Conservation (phyloP, 2,888 invertebrate species). For the Megastigmus dorsalis region DNA sequence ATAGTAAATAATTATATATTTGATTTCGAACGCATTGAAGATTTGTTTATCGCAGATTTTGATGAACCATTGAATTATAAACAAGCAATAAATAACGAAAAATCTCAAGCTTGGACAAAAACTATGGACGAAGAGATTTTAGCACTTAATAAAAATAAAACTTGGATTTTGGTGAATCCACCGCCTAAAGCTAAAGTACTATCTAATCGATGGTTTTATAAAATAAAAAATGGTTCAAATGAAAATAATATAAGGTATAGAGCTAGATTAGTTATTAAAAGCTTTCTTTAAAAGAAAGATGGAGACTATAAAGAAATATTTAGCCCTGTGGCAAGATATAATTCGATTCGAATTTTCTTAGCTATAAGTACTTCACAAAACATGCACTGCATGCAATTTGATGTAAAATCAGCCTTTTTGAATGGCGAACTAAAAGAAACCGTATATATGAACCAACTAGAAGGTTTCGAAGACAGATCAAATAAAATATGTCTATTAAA, state of each 20-base stretch:
- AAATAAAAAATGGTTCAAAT: background rate
- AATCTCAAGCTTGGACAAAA: background rate
- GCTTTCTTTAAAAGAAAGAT: conserved; percentile 32
- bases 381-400: conserved; percentile 26
- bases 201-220: too few species aligned
- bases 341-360: conserved; percentile 34
- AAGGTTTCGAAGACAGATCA: too few species aligned
- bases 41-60: conserved; percentile 10
- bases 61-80: conserved; percentile 7
- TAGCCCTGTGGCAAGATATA: conserved; percentile 35
- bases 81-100: conserved; percentile 5
- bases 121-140: conserved; percentile 32
- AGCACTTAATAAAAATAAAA: conserved; percentile 24
- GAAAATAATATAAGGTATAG: conserved; percentile 4
- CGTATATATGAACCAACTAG: too few species aligned
- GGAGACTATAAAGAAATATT: conserved; percentile 45
- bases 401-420: conserved; percentile 43
- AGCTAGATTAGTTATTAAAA: conserved; percentile 30
- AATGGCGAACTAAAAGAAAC: too few species aligned
- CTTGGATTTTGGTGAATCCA: conserved; percentile 12
- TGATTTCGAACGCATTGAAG: conserved; percentile 19
- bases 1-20: conserved; percentile 15
- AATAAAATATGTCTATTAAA: too few species aligned
- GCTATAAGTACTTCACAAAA: conserved; percentile 15
- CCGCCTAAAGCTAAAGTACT: conserved; percentile 23